phyloP scores from a whole-genome alignment of 2,888 invertebrate species.

The Volucella bombylans region DNA sequence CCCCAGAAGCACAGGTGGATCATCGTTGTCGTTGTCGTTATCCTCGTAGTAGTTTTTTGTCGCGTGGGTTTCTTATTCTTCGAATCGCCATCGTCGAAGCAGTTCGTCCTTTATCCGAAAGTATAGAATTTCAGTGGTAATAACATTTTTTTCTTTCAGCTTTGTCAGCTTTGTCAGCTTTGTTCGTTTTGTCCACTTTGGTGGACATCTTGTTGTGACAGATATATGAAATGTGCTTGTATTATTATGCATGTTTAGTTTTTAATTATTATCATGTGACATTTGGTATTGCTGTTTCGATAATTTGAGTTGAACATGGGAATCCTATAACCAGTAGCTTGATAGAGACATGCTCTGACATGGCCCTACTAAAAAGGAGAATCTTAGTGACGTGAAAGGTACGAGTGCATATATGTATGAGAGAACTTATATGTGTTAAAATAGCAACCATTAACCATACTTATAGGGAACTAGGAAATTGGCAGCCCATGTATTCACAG shows the following conservation, averaged over 20 bases:
- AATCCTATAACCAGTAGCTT: too few species aligned
- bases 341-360: too few species aligned
- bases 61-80: constrained; percentile 60
- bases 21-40: background rate
- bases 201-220: constrained; percentile 69
- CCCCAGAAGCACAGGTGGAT: constrained; percentile 71
- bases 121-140: constrained; percentile 60
- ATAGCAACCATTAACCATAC: too few species aligned
- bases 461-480: too few species aligned
- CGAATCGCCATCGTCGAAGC: constrained; percentile 25
- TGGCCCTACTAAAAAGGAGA: too few species aligned
- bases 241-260: constrained; percentile 50
- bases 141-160: constrained; percentile 64
- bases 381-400: too few species aligned
- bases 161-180: constrained; percentile 58
- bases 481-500: too few species aligned
- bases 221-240: constrained; percentile 60
- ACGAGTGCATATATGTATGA: too few species aligned
- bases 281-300: background rate
- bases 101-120: constrained; percentile 48
- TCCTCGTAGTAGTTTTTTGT: constrained; percentile 51
- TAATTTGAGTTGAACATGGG: too few species aligned
- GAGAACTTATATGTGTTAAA: too few species aligned
- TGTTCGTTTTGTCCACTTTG: background rate
- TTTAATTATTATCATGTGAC: constrained; percentile 57